Conservation (phyloP, 92 coral and sea anemone species). For the Palythoa caribaeorum region DNA sequence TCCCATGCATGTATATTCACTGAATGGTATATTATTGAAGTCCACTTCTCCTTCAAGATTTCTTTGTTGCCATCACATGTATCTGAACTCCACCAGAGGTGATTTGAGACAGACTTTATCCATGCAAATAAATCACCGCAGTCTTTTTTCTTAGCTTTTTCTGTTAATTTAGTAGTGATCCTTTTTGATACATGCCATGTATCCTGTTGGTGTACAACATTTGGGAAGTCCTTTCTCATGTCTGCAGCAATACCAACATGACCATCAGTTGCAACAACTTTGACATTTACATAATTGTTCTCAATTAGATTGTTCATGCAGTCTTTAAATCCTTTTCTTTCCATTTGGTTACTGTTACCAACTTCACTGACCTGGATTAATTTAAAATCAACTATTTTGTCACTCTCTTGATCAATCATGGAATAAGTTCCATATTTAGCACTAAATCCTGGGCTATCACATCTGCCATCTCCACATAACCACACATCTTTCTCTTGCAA, state of each 20-base stretch:
- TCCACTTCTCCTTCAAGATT: slow-evolving; percentile 30
- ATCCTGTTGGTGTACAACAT: slow-evolving; percentile 49
- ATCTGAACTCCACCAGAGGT: slow-evolving; percentile 62
- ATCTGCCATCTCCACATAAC: slow-evolving; percentile 52
- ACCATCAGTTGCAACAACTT: slow-evolving; percentile 53
- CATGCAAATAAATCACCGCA: slow-evolving; percentile 54
- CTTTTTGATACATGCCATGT: slow-evolving; percentile 63
- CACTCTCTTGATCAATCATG: slow-evolving; percentile 33
- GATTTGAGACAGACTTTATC: slow-evolving; percentile 63
- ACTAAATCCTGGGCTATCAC: slow-evolving; percentile 53
- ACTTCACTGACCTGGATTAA: slow-evolving; percentile 56
- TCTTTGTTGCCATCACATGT: slow-evolving; percentile 42
- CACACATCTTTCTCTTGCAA: slow-evolving; percentile 11
- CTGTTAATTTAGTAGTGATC: slow-evolving; percentile 55
- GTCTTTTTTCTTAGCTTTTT: slow-evolving; percentile 56
- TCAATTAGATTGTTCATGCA: slow-evolving; percentile 43
- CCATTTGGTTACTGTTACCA: slow-evolving; percentile 64
- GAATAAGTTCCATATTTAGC: slow-evolving; percentile 52
- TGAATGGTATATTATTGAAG: neutral
- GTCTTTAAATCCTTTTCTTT: slow-evolving; percentile 49
- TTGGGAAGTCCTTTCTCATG: slow-evolving; percentile 22
- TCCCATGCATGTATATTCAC: slow-evolving; percentile 21
- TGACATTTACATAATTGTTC: neutral
- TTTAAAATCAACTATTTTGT: slow-evolving; percentile 27
- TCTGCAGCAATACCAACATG: slow-evolving; percentile 39